Evolutionary conservation across 2,888 invertebrate genomes (phyloP).

Genomic region (Synanthedon tipuliformis): DNA sequence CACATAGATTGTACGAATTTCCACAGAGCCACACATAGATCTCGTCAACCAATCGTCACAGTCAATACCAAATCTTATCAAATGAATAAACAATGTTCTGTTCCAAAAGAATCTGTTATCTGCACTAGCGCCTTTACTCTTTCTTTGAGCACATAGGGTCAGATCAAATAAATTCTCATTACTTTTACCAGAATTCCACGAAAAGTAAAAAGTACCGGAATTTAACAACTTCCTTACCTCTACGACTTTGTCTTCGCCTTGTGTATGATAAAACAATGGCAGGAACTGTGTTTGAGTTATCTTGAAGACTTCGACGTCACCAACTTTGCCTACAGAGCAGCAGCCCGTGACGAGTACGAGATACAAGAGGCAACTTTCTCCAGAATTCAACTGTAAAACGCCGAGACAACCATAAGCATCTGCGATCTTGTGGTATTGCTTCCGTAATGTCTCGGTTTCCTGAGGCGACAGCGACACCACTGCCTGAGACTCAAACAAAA

Average conservation of each 20-base stretch:
- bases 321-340: constrained; percentile 95
- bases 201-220: constrained; percentile 99
- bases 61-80: constrained; percentile 91
- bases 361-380: constrained; percentile 86
- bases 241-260: constrained; percentile 72
- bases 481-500: constrained; percentile 93
- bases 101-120: constrained; percentile 99
- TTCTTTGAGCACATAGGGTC: constrained; percentile 92
- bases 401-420: constrained; percentile 98
- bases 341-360: constrained; percentile 95
- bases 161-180: constrained; percentile 81
- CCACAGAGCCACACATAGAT: constrained; percentile 97
- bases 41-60: constrained; percentile 92
- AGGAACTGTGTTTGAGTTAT: constrained; percentile 93
- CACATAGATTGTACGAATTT: constrained; percentile 98
- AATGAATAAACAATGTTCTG: constrained; percentile 92
- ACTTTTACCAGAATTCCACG: constrained; percentile 75
- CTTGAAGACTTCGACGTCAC: constrained; percentile 93
- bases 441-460: constrained; percentile 90
- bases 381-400: constrained; percentile 87
- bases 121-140: constrained; percentile 81
- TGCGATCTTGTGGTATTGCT: constrained; percentile 88
- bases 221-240: constrained; percentile 88
- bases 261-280: constrained; percentile 81
- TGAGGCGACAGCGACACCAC: constrained; percentile 87